Base-by-base conservation (phyloP, 2,888 invertebrate genomes). In the Athrips mouffetella region DNA sequence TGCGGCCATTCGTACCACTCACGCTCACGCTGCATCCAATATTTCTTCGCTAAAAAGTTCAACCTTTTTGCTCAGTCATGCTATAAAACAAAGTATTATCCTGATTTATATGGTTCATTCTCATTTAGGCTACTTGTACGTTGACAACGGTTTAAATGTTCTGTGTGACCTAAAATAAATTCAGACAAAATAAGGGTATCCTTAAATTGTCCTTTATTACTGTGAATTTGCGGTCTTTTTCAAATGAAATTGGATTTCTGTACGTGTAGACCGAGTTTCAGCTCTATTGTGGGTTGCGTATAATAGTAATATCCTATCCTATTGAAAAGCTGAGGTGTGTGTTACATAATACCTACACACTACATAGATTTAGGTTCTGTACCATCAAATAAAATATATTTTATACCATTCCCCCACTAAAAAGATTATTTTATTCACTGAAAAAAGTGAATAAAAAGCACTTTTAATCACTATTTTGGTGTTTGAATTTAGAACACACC, bases 1-100 rank as follows among this genome's bases (percentile, higher is more conserved):
- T 47, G 48, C 51, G 47, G 55, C 50, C 55, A 58, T 62, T 59
- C 51, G 55, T 56, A 52, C 51, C 55, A 58, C 55, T 54, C 54
- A 57, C 37, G 29, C 30, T 31, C 44, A 29, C 15, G 54, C 13
- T 48, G 27, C 42, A 35, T 33, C 10, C 48, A 3, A 33, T 48
- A 37, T 27, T 13, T 29, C 8, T 29, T 18, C 21, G 30, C 31
- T 11, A 31, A 44, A 44, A 16, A 21, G 44, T 20, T 31, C 21
- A 13, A 11, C 10, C 39, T 11, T 40, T 23, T 25, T 20, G 20
- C 37, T 7, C 18, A 25, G 13, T 39, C 10, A 39, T 10, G 21
- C 20, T 7, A 15, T 25, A 25, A 13, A 23, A 40, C 18, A 6
- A 8, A 20, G 18, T 18, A 37, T 10, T 18, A 21, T 21, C 6